phyloP scores from a whole-genome alignment of 2,797 vertebrate genomes.

The Sebastes oblongus region DNA sequence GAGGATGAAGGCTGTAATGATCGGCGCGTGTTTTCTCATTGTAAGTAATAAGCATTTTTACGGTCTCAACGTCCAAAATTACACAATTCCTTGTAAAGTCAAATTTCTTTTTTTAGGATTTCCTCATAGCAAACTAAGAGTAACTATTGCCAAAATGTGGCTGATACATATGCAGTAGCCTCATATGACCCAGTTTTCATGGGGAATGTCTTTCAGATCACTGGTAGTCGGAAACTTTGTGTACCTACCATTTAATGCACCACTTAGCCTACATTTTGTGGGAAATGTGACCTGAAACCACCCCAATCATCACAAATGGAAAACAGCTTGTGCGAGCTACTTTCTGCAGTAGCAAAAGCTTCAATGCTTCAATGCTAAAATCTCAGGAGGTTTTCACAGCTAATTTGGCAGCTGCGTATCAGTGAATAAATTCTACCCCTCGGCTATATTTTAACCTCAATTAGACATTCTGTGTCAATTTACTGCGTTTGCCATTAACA shows the following conservation, averaged over 20 bases:
- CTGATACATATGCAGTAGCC: constrained; percentile 5
- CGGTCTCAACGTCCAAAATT: background rate
- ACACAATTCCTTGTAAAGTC: background rate
- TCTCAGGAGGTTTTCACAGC: background rate
- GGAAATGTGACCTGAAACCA: constrained; percentile 34
- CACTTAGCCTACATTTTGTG: constrained; percentile 34
- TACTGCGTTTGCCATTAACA: background rate
- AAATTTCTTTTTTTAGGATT: background rate
- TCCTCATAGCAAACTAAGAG: constrained; percentile 5
- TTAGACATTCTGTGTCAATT: background rate
- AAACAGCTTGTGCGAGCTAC: constrained; percentile 27
- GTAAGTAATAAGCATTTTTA: constrained; percentile 81
- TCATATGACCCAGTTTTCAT: constrained; percentile 32
- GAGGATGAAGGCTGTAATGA: constrained; percentile 94
- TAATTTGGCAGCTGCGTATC: background rate
- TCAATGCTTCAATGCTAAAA: background rate
- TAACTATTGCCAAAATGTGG: background rate
- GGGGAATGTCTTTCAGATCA: constrained; percentile 1
- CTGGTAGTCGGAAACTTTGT: constrained; percentile 6
- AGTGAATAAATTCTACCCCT: background rate
- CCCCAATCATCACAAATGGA: constrained; percentile 23
- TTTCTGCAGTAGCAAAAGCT: background rate
- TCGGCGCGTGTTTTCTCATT: constrained; percentile 96
- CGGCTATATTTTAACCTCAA: background rate
- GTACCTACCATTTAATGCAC: constrained; percentile 33